A percentile compares a stretch with the other conserved stretches of the same genome.
phyloP scores from a whole-genome alignment of 2,888 invertebrate genomes.

The Watsonalla binaria region DNA sequence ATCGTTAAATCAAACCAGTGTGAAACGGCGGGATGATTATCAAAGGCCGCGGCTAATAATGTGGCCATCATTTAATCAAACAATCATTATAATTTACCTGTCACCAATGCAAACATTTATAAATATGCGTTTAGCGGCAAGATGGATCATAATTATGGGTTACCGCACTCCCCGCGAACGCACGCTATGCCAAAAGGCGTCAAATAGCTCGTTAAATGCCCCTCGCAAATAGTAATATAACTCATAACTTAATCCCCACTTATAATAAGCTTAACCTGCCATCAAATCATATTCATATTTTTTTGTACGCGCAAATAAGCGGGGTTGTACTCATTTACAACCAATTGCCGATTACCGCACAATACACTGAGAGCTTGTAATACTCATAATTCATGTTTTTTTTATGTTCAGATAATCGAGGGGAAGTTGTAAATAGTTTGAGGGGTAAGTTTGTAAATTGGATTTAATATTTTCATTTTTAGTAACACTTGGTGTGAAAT shows the following conservation, averaged over 20 bases:
- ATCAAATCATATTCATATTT: slow-evolving; percentile 73
- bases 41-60: slow-evolving; percentile 29
- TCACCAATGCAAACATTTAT: slow-evolving; percentile 64
- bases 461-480: slow-evolving; percentile 77
- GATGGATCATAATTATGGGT: slow-evolving; percentile 57
- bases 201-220: slow-evolving; percentile 72
- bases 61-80: slow-evolving; percentile 39
- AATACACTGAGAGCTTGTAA: slow-evolving; percentile 69
- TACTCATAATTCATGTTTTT: slow-evolving; percentile 72
- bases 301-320: slow-evolving; percentile 57
- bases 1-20: slow-evolving; percentile 18
- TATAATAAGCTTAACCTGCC: slow-evolving; percentile 77
- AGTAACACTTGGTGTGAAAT: slow-evolving; percentile 74
- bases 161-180: slow-evolving; percentile 44
- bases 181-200: slow-evolving; percentile 67
- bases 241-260: slow-evolving; percentile 74
- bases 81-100: slow-evolving; percentile 54
- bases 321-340: slow-evolving; percentile 63
- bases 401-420: slow-evolving; percentile 59
- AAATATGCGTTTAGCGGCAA: slow-evolving; percentile 36
- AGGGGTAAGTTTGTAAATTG: slow-evolving; percentile 68
- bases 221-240: slow-evolving; percentile 73
- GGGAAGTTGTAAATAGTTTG: slow-evolving; percentile 33
- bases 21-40: slow-evolving; percentile 29
- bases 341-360: slow-evolving; percentile 64